Evolutionary conservation across 2,113 vertebrate species (phyloP).

Genomic region (Columba janthina): DNA sequence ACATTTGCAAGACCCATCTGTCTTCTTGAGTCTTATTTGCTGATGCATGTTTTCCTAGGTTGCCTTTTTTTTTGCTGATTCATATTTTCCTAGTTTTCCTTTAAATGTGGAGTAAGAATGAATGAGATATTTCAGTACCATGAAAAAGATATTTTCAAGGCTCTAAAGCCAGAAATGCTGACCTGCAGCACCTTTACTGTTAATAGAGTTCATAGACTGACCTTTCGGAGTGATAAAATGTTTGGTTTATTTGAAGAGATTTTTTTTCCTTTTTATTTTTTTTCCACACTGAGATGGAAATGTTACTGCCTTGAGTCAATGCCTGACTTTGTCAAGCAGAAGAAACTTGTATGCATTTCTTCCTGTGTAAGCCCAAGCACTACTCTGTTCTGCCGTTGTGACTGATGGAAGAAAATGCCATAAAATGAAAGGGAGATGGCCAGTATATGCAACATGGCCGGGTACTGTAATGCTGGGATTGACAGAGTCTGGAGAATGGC

Average conservation of each 20-base stretch:
- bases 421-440: neutral
- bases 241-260: neutral
- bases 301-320: neutral
- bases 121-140: neutral
- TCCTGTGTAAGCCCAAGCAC: neutral
- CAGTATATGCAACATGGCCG: neutral
- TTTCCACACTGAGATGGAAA: neutral
- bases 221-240: neutral
- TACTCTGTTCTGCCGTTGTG: neutral
- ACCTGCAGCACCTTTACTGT: neutral
- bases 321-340: neutral
- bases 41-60: neutral
- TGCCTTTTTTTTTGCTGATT: neutral
- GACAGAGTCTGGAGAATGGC: neutral
- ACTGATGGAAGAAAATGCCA: neutral
- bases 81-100: neutral
- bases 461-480: neutral
- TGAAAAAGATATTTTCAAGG: neutral
- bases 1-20: neutral
- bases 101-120: neutral
- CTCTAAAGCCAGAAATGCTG: neutral
- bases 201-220: neutral
- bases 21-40: neutral
- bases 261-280: neutral
- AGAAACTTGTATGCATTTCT: neutral